phyloP scores from a whole-genome alignment of 2,888 invertebrate species.

The Camptogramma bilineatum region DNA sequence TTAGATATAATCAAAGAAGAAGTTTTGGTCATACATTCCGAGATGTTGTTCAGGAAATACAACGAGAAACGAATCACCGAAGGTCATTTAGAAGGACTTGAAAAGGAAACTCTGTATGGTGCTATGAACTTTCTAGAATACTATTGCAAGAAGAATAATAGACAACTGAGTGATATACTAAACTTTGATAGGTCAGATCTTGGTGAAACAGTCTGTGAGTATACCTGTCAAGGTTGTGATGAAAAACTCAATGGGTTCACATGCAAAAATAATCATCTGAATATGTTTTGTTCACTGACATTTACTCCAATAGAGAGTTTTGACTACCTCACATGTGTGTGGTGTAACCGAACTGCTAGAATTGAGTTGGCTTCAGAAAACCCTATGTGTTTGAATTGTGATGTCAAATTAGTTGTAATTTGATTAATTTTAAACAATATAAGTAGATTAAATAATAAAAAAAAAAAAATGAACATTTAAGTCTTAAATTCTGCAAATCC shows the following conservation, averaged over 20 bases:
- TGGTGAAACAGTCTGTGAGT: conserved; percentile 43
- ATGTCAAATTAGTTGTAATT: conserved; percentile 46
- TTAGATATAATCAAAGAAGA: conserved; percentile 62
- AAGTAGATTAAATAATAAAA: background rate
- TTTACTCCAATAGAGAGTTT: conserved; percentile 66
- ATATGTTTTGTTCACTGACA: conserved; percentile 69
- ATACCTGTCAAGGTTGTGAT: conserved; percentile 72
- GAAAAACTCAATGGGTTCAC: conserved; percentile 58
- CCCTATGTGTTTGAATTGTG: conserved; percentile 72
- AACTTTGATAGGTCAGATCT: conserved; percentile 45
- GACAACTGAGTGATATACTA: conserved; percentile 44
- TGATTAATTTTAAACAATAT: background rate
- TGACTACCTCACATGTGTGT: conserved; percentile 66
- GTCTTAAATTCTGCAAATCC: no score
- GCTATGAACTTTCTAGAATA: conserved; percentile 62
- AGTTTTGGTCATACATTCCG: conserved; percentile 62
- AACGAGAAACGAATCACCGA: conserved; percentile 46
- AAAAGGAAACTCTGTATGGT: conserved; percentile 57
- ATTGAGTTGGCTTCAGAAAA: conserved; percentile 54
- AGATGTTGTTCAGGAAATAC: conserved; percentile 49
- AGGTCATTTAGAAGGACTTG: conserved; percentile 47
- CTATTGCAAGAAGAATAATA: conserved; percentile 62
- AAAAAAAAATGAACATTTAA: no score
- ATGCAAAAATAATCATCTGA: conserved; percentile 66
- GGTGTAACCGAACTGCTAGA: conserved; percentile 62